Evolutionary conservation across 2,888 invertebrate genomes (phyloP), one percentile per base, ranked within the genome.

Genomic region (Caenorhabditis sulstoni): DNA sequence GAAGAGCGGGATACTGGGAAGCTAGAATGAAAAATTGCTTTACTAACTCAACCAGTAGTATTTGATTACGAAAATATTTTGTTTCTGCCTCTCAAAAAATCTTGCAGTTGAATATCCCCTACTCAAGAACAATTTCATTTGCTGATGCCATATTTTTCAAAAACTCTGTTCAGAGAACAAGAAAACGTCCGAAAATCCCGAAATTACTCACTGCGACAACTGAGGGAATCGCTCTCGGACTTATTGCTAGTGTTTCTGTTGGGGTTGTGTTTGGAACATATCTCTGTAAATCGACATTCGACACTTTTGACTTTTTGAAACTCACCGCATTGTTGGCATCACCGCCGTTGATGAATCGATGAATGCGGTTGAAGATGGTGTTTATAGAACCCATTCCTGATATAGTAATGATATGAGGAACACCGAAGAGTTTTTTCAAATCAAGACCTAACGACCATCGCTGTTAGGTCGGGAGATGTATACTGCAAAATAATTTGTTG

Each of bases 341-440:
- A 3, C 12, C 66, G 29, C 79, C 79, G 22, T 67, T 67, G 18
- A 79, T 74, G 23, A 79, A 55, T 7, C 74, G 39, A 5, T 68
- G 68, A 35, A 79, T 65, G 41, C 74, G 64, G 14, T 52, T 44
- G 14, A 79, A 66, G 22, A 79, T 61, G 29, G 79, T 75, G 45
- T 74, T 79, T 22, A 79, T 79, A n/a, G 79, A 74, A 22, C 79
- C 74, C 79, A 79, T 79, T 55, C 41, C 12, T 41, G 35, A 71
- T 35, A 58, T 44, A 37, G 53, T 18, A 47, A n/a, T n/a, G 23
- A 53, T 29, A 23, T 23, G 53, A 53, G 29, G 53, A 53, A 29
- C 22, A 53, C 29, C 20, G 29, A 29, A 29, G 7, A 29, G 7
- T 29, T 29, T 29, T 29, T 29, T 5, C 29, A 29, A 7, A 29